Evolutionary conservation across 2,113 vertebrate genomes (phyloP).

Genomic region (Clarias batrachus): DNA sequence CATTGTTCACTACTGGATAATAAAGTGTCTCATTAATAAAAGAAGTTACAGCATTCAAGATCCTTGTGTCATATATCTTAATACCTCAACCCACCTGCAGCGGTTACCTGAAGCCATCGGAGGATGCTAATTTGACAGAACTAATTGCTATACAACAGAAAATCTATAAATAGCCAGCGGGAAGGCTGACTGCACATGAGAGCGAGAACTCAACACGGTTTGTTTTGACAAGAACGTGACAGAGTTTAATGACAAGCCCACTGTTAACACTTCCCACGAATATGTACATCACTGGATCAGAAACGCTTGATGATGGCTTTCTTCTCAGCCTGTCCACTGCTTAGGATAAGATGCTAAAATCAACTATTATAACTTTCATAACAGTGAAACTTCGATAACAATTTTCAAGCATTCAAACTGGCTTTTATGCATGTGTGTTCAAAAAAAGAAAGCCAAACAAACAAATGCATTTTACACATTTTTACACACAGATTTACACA

Average conservation of each 20-base stretch:
- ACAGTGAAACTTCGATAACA: background rate
- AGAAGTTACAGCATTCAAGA: background rate
- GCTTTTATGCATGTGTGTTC: background rate
- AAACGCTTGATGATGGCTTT: conserved; percentile 64
- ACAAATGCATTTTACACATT: too few species aligned
- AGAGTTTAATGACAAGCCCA: conserved; percentile 66
- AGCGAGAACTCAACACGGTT: conserved; percentile 65
- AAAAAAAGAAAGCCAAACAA: background rate
- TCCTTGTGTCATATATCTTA: conserved; percentile 21
- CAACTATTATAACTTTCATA: background rate
- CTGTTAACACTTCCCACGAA: conserved; percentile 56
- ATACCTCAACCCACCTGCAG: conserved; percentile 39
- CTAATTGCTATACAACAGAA: conserved; percentile 56
- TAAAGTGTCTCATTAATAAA: conserved; percentile 14
- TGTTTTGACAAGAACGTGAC: conserved; percentile 66
- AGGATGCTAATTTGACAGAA: conserved; percentile 59
- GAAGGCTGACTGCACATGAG: conserved; percentile 57
- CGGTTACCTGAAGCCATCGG: conserved; percentile 53
- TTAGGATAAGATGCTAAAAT: background rate
- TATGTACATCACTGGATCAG: conserved; percentile 66
- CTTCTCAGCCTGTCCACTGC: conserved; percentile 58
- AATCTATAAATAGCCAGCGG: conserved; percentile 67
- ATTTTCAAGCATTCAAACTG: background rate
- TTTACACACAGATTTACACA: background rate
- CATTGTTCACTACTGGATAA: background rate